Percentiles rank a stretch among this genome's conserved stretches.
phyloP scores from a whole-genome alignment of 1,140 invertebrate genomes.

The Chelonus insularis region DNA sequence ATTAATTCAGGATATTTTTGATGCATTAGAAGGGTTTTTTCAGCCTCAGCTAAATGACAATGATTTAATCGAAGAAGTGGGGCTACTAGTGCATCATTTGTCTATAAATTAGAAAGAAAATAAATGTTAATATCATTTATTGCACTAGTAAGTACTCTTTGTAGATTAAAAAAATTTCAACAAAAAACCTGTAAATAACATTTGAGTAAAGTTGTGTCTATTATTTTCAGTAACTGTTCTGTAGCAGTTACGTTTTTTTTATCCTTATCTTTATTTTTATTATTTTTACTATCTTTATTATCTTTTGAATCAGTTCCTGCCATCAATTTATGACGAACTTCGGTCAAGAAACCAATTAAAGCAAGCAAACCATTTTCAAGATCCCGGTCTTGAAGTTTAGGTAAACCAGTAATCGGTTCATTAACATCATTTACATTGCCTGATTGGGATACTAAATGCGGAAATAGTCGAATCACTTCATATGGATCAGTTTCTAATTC shows the following conservation, averaged over 20 bases:
- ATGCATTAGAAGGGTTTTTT: slow-evolving; percentile 82
- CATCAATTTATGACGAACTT: slow-evolving; percentile 68
- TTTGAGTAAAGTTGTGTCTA: slow-evolving; percentile 94
- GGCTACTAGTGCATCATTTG: slow-evolving; percentile 91
- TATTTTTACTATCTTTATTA: slow-evolving; percentile 41
- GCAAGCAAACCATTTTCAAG: slow-evolving; percentile 86
- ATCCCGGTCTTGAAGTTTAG: slow-evolving; percentile 79
- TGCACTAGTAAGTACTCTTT: too few species aligned
- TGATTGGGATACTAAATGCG: slow-evolving; percentile 78
- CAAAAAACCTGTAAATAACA: slow-evolving; percentile 85
- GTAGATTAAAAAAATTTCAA: too few species aligned
- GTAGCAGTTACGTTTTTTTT: slow-evolving; percentile 54
- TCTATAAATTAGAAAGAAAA: slow-evolving; percentile 69
- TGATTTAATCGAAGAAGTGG: slow-evolving; percentile 90
- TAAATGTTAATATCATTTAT: too few species aligned
- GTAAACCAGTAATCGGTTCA: slow-evolving; percentile 51
- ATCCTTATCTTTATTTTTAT: slow-evolving; percentile 54
- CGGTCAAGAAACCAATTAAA: slow-evolving; percentile 85
- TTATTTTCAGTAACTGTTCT: slow-evolving; percentile 83
- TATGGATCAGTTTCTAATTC: slow-evolving; percentile 89
- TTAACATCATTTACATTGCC: slow-evolving; percentile 61
- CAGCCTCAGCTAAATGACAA: slow-evolving; percentile 93
- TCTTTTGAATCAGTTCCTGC: slow-evolving; percentile 56
- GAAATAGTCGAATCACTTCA: slow-evolving; percentile 92
- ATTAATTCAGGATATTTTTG: slow-evolving; percentile 92